These are phyloP conservation scores for Cydia pomonella DNA, from an alignment of 1,140 invertebrate genomes.

Conservation along the genomic window DNA sequence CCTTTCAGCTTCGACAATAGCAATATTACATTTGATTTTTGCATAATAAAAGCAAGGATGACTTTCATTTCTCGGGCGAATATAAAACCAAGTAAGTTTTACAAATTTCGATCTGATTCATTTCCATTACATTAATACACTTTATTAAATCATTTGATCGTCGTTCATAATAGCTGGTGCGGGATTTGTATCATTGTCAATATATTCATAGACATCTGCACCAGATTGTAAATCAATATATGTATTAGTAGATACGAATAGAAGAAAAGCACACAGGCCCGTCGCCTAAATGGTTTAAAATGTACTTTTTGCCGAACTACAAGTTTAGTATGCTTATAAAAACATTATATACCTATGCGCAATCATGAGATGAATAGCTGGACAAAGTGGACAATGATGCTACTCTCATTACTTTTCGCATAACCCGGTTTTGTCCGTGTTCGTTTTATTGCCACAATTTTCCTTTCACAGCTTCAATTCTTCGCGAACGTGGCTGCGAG, in stretches of 20 bases:
- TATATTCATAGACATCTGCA: too few relatives aligned
- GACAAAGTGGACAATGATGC: neutral
- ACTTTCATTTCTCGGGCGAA: neutral
- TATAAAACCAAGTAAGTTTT: neutral
- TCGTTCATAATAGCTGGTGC: too few relatives aligned
- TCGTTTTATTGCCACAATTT: slow-evolving; percentile 6
- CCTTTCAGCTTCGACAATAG: neutral
- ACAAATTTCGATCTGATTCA: too few relatives aligned
- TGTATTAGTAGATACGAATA: neutral
- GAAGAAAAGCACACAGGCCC: neutral
- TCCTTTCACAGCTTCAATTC: neutral
- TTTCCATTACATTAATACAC: too few relatives aligned
- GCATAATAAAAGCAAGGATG: neutral
- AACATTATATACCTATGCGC: neutral
- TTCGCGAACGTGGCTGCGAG: neutral
- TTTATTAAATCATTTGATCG: too few relatives aligned
- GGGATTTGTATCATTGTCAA: too few relatives aligned
- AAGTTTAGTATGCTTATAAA: neutral
- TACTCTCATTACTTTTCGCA: neutral
- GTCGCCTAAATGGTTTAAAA: neutral
- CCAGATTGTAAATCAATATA: too few relatives aligned
- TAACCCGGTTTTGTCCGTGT: neutral
- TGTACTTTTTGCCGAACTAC: neutral
- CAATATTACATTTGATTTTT: neutral
- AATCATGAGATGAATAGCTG: neutral